phyloP scores from a whole-genome alignment of 1,140 invertebrate species.

The Drosophila melanogaster region Release_6_plus_ISO1_MT NT_033777.3:21472001-21472500 shows the following conservation, averaged over 20 bases:
- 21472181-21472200: too few species aligned
- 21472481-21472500: slow-evolving; percentile 1
- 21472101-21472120: slow-evolving; percentile 1
- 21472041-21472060: slow-evolving; percentile 48
- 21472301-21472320: too few species aligned
- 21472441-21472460: slow-evolving; percentile 48
- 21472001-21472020: slow-evolving; percentile 78
- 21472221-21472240: too few species aligned
- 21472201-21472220: too few species aligned
- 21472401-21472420: not conserved
- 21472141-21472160: not conserved
- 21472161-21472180: too few species aligned
- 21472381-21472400: not conserved
- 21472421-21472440: slow-evolving; percentile 39
- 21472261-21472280: too few species aligned
- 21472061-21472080: slow-evolving; percentile 44
- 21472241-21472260: too few species aligned
- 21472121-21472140: not conserved
- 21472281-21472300: too few species aligned
- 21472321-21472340: not conserved
- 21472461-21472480: slow-evolving; percentile 4
- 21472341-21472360: not conserved
- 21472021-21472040: slow-evolving; percentile 55
- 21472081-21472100: slow-evolving; percentile 41
- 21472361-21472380: not conserved